Evolutionary conservation across 2,888 invertebrate species (phyloP).

Genomic region (Cataglyphis altisquamis): DNA sequence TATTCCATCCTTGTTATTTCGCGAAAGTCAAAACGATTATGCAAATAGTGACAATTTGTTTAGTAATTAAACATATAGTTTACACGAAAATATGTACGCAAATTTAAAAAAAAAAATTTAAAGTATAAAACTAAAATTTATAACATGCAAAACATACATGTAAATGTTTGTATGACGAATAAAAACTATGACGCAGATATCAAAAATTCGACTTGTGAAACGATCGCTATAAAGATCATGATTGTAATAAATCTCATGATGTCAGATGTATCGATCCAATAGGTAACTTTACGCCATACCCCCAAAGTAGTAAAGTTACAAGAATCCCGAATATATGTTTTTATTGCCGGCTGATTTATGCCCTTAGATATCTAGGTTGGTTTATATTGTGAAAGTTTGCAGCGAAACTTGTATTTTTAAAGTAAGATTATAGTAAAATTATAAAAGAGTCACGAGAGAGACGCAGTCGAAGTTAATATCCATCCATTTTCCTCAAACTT

Average conservation of each 20-base stretch:
- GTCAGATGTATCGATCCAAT: constrained; percentile 6
- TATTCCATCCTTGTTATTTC: constrained; percentile 52
- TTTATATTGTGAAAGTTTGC: constrained; percentile 28
- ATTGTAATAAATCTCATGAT: neutral
- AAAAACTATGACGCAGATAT: neutral
- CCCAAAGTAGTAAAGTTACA: constrained; percentile 1
- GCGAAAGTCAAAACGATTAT: constrained; percentile 6
- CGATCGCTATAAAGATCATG: neutral
- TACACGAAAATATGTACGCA: neutral
- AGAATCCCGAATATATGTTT: constrained; percentile 24
- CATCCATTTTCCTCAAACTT: constrained; percentile 32
- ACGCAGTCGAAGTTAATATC: constrained; percentile 19
- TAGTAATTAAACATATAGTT: neutral
- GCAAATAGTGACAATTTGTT: constrained; percentile 16
- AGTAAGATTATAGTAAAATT: constrained; percentile 40
- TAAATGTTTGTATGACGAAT: neutral
- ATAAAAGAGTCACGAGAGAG: constrained; percentile 39
- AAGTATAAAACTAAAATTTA: neutral
- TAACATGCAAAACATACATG: neutral
- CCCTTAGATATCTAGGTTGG: neutral
- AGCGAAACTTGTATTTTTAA: constrained; percentile 21
- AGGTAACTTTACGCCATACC: neutral
- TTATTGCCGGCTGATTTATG: constrained; percentile 30
- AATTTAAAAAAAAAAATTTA: neutral
- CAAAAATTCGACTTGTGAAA: neutral